Conservation (phyloP, 2,113 vertebrate genomes). For the Trogon melanurus region DNA sequence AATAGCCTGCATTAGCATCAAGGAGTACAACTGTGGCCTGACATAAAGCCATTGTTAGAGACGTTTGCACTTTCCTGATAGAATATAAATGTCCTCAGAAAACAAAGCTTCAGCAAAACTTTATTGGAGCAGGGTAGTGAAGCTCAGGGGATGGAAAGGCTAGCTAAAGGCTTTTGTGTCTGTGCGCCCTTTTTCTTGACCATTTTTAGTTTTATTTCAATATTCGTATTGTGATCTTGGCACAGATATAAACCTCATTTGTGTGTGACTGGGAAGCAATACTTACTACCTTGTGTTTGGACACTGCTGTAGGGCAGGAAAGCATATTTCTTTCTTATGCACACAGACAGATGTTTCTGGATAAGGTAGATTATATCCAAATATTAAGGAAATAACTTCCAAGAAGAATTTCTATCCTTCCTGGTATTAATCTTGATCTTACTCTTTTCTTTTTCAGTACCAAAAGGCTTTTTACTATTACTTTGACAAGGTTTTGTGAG, state of each 20-base stretch:
- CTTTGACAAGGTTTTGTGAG: not conserved
- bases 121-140: not conserved
- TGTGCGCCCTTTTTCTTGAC: not conserved
- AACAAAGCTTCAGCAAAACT: not conserved
- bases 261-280: not conserved
- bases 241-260: not conserved
- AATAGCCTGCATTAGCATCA: constrained; percentile 33
- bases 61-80: constrained; percentile 16
- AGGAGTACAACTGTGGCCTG: not conserved
- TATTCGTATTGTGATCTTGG: not conserved
- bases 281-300: constrained; percentile 6
- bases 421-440: not conserved
- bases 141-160: not conserved
- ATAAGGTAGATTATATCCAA: constrained; percentile 3
- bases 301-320: not conserved
- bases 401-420: constrained; percentile 3
- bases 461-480: not conserved
- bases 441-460: not conserved
- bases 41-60: constrained; percentile 22
- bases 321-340: not conserved
- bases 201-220: not conserved
- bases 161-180: not conserved
- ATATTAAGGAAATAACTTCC: constrained; percentile 20
- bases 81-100: constrained; percentile 13
- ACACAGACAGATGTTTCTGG: not conserved